These are phyloP conservation scores for Mylabris sibirica DNA, from an alignment of 2,888 invertebrate genomes.

Conservation along the genomic window DNA sequence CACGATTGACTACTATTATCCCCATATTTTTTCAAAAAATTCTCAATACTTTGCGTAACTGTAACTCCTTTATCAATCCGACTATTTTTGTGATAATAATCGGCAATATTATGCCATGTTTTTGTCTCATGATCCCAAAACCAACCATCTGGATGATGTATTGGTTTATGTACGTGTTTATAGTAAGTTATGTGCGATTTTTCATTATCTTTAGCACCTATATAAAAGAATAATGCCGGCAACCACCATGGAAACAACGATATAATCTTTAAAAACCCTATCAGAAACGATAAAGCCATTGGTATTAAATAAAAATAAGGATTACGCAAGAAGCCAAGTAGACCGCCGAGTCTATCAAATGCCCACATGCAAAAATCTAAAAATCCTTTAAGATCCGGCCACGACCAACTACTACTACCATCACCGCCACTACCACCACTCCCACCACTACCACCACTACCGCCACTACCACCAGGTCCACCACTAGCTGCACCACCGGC, in stretches of 20 bases:
- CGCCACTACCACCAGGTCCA: conserved; percentile 40
- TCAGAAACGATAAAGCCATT: conserved; percentile 68
- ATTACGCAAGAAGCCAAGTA: conserved; percentile 48
- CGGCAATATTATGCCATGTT: conserved; percentile 63
- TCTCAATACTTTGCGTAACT: conserved; percentile 46
- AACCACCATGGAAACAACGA: conserved; percentile 72
- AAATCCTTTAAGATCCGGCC: conserved; percentile 55
- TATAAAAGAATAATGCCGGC: conserved; percentile 61
- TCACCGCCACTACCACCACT: conserved; percentile 37
- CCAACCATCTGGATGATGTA: conserved; percentile 64
- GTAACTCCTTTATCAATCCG: conserved; percentile 36
- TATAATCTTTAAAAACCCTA: conserved; percentile 69
- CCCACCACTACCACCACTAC: conserved; percentile 39
- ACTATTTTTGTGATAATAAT: conserved; percentile 48
- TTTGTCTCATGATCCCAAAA: conserved; percentile 67
- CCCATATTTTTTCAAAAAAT: conserved; percentile 57
- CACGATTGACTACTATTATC: conserved; percentile 54
- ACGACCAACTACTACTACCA: conserved; percentile 38
- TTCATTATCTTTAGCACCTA: conserved; percentile 46
- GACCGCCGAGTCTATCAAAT: conserved; percentile 41
- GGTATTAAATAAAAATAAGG: conserved; percentile 69
- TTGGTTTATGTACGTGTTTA: conserved; percentile 57
- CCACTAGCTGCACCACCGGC: conserved; percentile 37
- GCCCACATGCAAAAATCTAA: conserved; percentile 48
- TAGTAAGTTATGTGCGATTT: conserved; percentile 48